Percentiles rank a stretch among this genome's conserved stretches.
phyloP scores from a whole-genome alignment of 2,888 invertebrate genomes.

The Pandemis heparana region DNA sequence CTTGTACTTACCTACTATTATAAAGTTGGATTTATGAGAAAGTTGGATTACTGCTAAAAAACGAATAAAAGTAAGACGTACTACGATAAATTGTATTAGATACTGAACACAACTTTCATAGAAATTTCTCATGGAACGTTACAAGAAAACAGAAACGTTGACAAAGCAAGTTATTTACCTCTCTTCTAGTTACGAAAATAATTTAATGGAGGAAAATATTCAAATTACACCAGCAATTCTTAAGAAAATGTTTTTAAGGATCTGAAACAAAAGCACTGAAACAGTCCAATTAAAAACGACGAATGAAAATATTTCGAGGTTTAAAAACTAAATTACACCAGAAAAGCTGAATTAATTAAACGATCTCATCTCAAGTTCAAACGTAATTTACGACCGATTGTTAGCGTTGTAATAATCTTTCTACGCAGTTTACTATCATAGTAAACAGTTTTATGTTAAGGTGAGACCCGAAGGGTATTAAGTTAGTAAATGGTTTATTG shows the following conservation, averaged over 20 bases:
- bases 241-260: constrained; percentile 9
- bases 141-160: neutral
- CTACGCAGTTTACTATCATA: neutral
- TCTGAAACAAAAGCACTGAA: constrained; percentile 16
- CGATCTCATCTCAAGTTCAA: constrained; percentile 7
- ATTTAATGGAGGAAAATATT: constrained; percentile 1
- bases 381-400: neutral
- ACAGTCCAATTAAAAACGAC: constrained; percentile 10
- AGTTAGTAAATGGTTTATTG: too few species aligned
- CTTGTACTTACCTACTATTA: too few species aligned
- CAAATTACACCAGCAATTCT: constrained; percentile 13
- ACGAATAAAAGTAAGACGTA: too few species aligned
- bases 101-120: neutral
- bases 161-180: neutral
- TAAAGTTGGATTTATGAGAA: too few species aligned
- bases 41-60: too few species aligned
- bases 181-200: neutral
- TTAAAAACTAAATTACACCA: constrained; percentile 13
- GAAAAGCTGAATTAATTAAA: constrained; percentile 4
- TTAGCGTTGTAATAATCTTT: neutral
- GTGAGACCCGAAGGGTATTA: neutral
- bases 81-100: too few species aligned
- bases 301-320: neutral
- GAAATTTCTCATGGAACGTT: neutral
- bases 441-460: neutral